Base-by-base conservation (phyloP, 2,113 vertebrate genomes). In the Brachirus orientalis region DNA sequence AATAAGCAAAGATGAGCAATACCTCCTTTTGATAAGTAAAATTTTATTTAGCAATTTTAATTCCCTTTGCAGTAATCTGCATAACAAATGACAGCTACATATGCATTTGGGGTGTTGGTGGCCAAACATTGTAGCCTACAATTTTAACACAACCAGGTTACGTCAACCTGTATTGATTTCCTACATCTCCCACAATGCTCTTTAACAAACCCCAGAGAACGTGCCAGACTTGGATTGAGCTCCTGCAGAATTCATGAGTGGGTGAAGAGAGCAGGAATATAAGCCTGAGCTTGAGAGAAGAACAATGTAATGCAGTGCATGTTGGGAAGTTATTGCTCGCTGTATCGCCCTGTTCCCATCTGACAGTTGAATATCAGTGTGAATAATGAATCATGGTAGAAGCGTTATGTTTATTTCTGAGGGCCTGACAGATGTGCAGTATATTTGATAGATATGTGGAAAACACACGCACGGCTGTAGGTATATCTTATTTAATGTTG, bases 141-240 rank as follows among this genome's bases (percentile, higher is more conserved):
- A 6, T 28, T 28, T 28, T 3, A 28, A 28, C 28, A 2, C 28
- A 28, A 6, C 28, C 28, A 28, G 28, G 28, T 46, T 41, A 13
- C 7, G 22, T 38, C 12, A 53, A 17, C 48, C 19, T 43, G 60
- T 73, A 19, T 17, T 33, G 47, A 50, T 60, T 56, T 79, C 79
- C 47, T 63, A 28, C 69, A 62, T 68, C 19, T 65, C 69, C 63
- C 66, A 66, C 33, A 59, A 33, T 69, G 48, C 77, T 63, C 12
- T 80, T 68, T 22, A 70, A 3, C 54, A 44, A 10, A 51, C 69
- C 40, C 45, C 65, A 43, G 45, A 79, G 51, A 62, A 61, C 43
- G 67, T 41, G 47, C 61, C 0, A 53, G 10, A 60, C 61, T 1
- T 54, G 56, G 38, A 45, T 72, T 72, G 60, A 55, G 33, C 60